These are phyloP conservation scores for Pampusana beccarii DNA, from an alignment of 2,113 vertebrate species.

Conservation along the genomic window DNA sequence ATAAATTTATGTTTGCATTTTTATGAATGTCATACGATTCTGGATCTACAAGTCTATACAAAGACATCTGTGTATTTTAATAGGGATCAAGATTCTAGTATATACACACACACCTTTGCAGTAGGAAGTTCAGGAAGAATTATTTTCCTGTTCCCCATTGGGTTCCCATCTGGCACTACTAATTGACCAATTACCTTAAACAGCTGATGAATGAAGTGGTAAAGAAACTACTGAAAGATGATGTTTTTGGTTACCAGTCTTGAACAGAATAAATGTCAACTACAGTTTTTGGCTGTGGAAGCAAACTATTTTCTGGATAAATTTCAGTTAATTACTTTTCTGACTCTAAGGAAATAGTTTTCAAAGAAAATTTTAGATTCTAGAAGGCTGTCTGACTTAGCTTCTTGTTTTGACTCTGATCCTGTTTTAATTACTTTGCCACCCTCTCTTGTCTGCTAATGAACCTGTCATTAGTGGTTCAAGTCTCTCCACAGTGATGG, in stretches of 20 bases:
- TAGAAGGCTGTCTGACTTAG: neutral
- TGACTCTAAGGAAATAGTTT: neutral
- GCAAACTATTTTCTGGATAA: neutral
- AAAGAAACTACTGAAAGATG: neutral
- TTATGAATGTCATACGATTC: neutral
- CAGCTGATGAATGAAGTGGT: neutral
- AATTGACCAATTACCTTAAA: neutral
- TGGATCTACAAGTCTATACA: neutral
- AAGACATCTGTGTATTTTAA: conserved; percentile 13
- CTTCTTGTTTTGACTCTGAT: neutral
- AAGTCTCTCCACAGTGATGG: neutral
- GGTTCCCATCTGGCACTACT: conserved; percentile 42
- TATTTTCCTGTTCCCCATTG: neutral
- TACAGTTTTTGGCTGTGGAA: neutral
- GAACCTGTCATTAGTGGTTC: neutral
- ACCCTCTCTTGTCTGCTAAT: neutral
- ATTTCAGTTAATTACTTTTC: neutral
- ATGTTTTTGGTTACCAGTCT: neutral
- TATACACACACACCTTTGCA: neutral
- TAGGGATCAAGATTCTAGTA: neutral
- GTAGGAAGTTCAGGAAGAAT: conserved; percentile 14
- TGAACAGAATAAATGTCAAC: neutral
- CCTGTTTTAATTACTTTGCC: neutral
- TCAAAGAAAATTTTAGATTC: neutral
- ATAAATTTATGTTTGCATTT: neutral